These are phyloP conservation scores for Astreopora myriophthalma DNA, from an alignment of 64 coral and sea anemone genomes.

Conservation along the genomic window DNA sequence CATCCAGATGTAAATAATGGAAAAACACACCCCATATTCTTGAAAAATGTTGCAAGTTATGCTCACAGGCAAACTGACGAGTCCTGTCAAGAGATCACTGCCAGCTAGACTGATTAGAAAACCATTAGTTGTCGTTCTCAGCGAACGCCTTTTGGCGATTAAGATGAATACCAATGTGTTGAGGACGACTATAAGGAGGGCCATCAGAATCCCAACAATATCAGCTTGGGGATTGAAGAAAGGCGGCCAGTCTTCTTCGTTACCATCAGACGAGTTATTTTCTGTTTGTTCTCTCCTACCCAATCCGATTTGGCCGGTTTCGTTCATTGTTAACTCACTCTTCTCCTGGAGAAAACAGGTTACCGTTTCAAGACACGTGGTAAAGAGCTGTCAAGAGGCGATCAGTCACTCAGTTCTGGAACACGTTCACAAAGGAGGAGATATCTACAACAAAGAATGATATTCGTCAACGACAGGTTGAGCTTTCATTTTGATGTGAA, in stretches of 20 bases:
- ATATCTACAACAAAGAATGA: too few species aligned
- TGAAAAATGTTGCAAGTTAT: constrained; percentile 45
- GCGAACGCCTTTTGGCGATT: constrained; percentile 25
- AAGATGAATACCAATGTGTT: constrained; percentile 60
- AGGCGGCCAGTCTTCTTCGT: neutral
- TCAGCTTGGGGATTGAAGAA: constrained; percentile 23
- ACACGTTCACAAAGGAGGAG: too few species aligned
- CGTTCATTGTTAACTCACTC: neutral
- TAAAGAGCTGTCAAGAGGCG: too few species aligned
- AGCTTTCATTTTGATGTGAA: too few species aligned
- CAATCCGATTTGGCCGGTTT: neutral
- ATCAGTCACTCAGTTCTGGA: too few species aligned
- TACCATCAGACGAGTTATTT: neutral
- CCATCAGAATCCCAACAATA: constrained; percentile 41
- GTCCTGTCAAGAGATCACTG: constrained; percentile 58
- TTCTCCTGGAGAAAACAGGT: neutral
- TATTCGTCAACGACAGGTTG: too few species aligned
- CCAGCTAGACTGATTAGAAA: constrained; percentile 62
- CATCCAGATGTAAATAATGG: constrained; percentile 29
- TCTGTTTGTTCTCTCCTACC: neutral
- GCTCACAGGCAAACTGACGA: constrained; percentile 27
- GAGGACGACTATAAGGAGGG: constrained; percentile 50
- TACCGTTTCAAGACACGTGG: neutral
- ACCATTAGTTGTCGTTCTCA: constrained; percentile 63
- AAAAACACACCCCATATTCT: constrained; percentile 2